Percentiles rank a stretch among this genome's conserved stretches.
Conservation (phyloP, 1,140 invertebrate species). For the Temnothorax longispinosus region DNA sequence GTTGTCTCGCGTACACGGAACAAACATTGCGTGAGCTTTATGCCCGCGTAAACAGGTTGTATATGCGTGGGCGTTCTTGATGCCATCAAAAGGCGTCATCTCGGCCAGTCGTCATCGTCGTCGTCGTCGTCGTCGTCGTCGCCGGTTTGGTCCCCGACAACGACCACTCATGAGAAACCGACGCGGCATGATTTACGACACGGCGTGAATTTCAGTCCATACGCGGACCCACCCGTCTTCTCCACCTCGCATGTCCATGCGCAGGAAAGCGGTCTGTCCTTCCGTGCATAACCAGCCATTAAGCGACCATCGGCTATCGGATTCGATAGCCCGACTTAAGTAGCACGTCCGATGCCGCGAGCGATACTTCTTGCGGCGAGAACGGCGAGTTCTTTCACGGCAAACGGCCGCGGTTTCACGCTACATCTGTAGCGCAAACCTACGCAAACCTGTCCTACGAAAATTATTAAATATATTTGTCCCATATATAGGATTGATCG, state of each 20-base stretch:
- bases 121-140: conserved; percentile 49
- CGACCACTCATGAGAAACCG: conserved; percentile 34
- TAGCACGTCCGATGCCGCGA: conserved; percentile 25
- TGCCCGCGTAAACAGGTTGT: conserved; percentile 45
- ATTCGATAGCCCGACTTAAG: conserved; percentile 54
- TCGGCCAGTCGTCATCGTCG: conserved; percentile 8
- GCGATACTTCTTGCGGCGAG: conserved; percentile 6
- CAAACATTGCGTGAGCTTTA: conserved; percentile 57
- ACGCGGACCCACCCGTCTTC: neutral
- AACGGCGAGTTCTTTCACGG: neutral
- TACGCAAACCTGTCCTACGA: neutral
- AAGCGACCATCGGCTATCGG: conserved; percentile 44
- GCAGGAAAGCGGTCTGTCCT: conserved; percentile 25
- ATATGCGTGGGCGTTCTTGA: conserved; percentile 53
- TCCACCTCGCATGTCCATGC: neutral
- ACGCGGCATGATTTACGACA: conserved; percentile 46
- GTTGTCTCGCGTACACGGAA: conserved; percentile 7
- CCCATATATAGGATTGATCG: neutral
- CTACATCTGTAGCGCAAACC: neutral
- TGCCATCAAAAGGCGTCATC: conserved; percentile 28
- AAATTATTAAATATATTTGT: conserved; percentile 16
- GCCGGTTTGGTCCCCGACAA: conserved; percentile 14
- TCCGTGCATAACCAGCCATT: conserved; percentile 41
- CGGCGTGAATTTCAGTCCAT: conserved; percentile 49
- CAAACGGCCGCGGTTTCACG: neutral